Base-by-base conservation (phyloP, 2,888 invertebrate species). In the Bugulina stolonifera region DNA sequence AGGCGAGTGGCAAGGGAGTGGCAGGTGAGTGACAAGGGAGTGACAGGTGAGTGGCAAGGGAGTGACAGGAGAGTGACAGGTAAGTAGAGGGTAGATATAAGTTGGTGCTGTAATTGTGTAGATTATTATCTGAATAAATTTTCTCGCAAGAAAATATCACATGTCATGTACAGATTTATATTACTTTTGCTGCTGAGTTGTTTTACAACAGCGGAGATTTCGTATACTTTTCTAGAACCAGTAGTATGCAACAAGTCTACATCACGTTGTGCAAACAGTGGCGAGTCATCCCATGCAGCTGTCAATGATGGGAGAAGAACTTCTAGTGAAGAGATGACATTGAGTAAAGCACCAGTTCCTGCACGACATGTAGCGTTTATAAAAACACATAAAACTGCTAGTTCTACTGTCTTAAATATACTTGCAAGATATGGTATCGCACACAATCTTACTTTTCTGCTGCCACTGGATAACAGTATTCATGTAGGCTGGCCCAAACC, bases 311-410 rank as follows among this genome's bases (percentile, higher is more conserved):
- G n/a, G n/a, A n/a, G n/a, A n/a, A n/a, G n/a, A n/a, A n/a, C n/a
- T n/a, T n/a, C n/a, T n/a, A n/a, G n/a, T n/a, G n/a, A n/a, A n/a
- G n/a, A n/a, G n/a, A n/a, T n/a, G n/a, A n/a, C n/a, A n/a, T n/a
- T n/a, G n/a, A n/a, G n/a, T n/a, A n/a, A n/a, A n/a, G n/a, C n/a
- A 22, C 10, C 10, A 10, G 22, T 14, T 14, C 52, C 22, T 52
- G 57, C 23, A 57, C 57, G 25, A 64, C 64, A 64, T 3, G 27
- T 64, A 25, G 64, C 64, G 14, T 64, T 64, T 64, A 64, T 64
- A 64, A 64, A 64, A 32, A 64, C 64, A 32, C 64, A 64, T n/a
- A 64, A 64, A 64, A 29, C 29, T 34, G 64, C 64, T n/a, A 32
- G 64, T 32, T 64, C 64, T 5, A 64, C 64, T 32, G 5, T 64